These are phyloP conservation scores for Watsonalla cultraria DNA, from an alignment of 2,888 invertebrate species.

Conservation along the genomic window DNA sequence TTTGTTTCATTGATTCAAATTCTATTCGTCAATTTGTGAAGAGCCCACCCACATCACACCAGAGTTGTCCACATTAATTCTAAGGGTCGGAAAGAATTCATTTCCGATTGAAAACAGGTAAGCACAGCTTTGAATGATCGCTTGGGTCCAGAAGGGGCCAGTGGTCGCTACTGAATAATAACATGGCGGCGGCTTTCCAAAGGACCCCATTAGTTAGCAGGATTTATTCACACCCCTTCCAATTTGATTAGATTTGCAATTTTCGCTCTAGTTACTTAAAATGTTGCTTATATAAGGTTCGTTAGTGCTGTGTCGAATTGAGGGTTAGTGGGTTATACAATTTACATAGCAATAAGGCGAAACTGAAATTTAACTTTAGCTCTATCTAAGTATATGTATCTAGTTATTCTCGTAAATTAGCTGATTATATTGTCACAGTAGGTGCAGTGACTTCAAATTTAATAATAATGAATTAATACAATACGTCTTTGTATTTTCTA, in stretches of 20 bases:
- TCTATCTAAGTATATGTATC: too few species aligned
- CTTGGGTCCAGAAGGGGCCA: constrained; percentile 7
- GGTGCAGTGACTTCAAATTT: too few species aligned
- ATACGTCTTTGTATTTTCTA: too few species aligned
- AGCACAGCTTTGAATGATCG: constrained; percentile 7
- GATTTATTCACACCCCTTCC: constrained; percentile 7
- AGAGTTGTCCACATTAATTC: neutral
- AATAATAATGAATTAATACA: too few species aligned
- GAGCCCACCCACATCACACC: neutral
- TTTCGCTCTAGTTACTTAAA: neutral
- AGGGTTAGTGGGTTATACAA: too few species aligned
- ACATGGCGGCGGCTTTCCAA: constrained; percentile 10
- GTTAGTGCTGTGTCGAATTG: neutral
- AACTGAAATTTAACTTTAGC: neutral
- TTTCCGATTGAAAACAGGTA: neutral
- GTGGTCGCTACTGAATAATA: constrained; percentile 14
- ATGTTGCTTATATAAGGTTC: neutral
- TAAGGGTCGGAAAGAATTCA: neutral
- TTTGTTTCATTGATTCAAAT: too few species aligned
- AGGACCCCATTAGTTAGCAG: constrained; percentile 10
- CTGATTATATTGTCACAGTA: too few species aligned
- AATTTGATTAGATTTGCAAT: constrained; percentile 1
- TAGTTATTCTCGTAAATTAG: too few species aligned
- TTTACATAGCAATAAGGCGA: neutral
- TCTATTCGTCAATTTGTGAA: too few species aligned